Base-by-base conservation (phyloP, 2,797 vertebrate genomes). In the Pyrocephalus nanus region DNA sequence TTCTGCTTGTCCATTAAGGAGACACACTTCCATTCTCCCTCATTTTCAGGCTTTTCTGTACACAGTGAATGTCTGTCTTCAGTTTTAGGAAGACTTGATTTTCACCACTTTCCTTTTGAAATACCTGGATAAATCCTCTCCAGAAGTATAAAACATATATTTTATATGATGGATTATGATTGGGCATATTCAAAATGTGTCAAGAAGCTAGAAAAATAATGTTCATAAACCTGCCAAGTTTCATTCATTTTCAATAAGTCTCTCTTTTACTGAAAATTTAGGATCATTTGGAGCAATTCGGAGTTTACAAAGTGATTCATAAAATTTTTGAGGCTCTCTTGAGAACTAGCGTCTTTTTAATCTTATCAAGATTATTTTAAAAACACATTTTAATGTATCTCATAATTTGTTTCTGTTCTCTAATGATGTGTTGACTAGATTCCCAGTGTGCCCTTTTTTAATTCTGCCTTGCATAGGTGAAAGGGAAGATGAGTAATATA, bases 131-230 rank as follows among this genome's bases (percentile, higher is more conserved):
- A 62, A 93, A 61, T 51, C 53, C 77, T 67, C 53, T 86, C 8
- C 55, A 88, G 54, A 53, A 77, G 5, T 16, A n/a, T 69, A 74
- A 96, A 92, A 87, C 13, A 30, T 80, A 47, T 86, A 17, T 76
- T 95, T 96, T 77, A 62, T 34, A 14, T 79, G 85, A 95, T 75
- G 20, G 17, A 93, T 93, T 92, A 38, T 61, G 34, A 72, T 11
- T 71, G 27, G 25, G 48, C 23, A 61, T 66, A 72, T 70, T 73
- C 48, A 95, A 93, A 67, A 86, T 42, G 30, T 62, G n/a, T 94
- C 85, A 94, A 66, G 79, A 72, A 92, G 16, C n/a, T 43, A 47
- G 72, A 83, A 76, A 30, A 96, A 94, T 78, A 7, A 21, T 50
- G 36, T 22, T 67, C 38, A 38, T 25, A 73, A 54, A 88, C 30